Base-by-base conservation (phyloP, 2,113 vertebrate species). In the Burhinus bistriatus region DNA sequence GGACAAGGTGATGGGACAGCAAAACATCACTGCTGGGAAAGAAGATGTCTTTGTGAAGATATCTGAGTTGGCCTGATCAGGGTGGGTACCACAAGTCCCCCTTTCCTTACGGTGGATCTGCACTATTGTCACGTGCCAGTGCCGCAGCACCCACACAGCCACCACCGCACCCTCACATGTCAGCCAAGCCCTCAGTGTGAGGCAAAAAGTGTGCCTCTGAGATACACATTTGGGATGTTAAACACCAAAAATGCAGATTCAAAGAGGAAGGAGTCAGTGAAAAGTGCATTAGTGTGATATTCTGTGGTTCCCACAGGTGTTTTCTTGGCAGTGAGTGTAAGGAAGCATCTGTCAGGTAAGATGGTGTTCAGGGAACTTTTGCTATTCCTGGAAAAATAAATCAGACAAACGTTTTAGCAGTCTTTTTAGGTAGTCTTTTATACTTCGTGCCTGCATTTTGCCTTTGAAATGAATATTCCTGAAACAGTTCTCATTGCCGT, bases 161-260 rank as follows among this genome's bases (percentile, higher is more conserved):
- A 3, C n/a, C 65, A 19, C 52, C 0, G 0, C 45, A 38, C 12
- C 51, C 1, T 1, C 36, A 21, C 25, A 3, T 1, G 0, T 30
- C 54, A 57, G n/a, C n/a, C 12, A 3, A 82, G 21, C 17, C 38
- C 26, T 78, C 45, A 44, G 21, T 3, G 1, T 0, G 5, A 19
- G 34, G 11, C n/a, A 17, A 20, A 27, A 30, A 30, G 29, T 21
- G 22, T 54, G 15, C 19, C 21, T n/a, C 25, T 17, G 9, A 45
- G 16, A 45, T 15, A 32, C 4, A 14, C 0, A 0, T 87, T 40
- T 57, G 65, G 40, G 32, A 36, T 29, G 5, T 17, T 38, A 42
- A 21, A 55, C 38, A 89, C 20, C 52, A 59, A 2, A 15, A 78
- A 49, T 7, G 32, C 22, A 78, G 47, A 59, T 36, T 64, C 1